Conservation (phyloP, 2,888 invertebrate genomes). For the Rhyacophila evoluta region DNA sequence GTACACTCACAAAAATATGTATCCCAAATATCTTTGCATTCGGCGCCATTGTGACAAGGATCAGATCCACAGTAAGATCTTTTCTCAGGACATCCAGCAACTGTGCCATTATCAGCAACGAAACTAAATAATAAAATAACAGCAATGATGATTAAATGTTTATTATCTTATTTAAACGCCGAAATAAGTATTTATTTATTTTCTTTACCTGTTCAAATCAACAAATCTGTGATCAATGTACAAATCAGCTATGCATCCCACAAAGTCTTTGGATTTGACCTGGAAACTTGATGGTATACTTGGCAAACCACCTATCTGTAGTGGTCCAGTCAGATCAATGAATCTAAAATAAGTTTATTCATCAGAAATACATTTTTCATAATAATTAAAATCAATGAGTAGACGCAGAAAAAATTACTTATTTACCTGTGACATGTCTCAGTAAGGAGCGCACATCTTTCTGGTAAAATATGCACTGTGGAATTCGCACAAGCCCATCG, state of each 20-base stretch:
- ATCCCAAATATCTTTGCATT: constrained; percentile 89
- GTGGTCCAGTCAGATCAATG: constrained; percentile 91
- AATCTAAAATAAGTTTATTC: constrained; percentile 74
- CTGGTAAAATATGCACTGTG: constrained; percentile 79
- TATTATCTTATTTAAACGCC: no score
- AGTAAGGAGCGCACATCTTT: constrained; percentile 79
- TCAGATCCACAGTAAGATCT: constrained; percentile 83
- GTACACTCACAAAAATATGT: constrained; percentile 88
- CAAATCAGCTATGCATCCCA: constrained; percentile 92
- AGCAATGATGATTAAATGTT: no score
- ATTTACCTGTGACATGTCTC: constrained; percentile 79
- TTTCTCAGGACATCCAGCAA: constrained; percentile 89
- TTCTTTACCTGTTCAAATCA: constrained; percentile 84
- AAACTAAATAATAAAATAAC: constrained; percentile 74
- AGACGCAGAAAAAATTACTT: no score
- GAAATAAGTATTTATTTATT: no score
- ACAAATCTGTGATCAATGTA: constrained; percentile 87
- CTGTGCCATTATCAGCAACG: constrained; percentile 91
- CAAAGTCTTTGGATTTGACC: constrained; percentile 83
- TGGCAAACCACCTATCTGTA: constrained; percentile 93
- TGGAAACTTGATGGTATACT: constrained; percentile 83
- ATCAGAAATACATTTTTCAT: background rate
- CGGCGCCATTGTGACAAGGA: constrained; percentile 90
- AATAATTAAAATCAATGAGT: no score
- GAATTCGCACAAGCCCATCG: constrained; percentile 87